Base-by-base conservation (phyloP, 2,888 invertebrate genomes). In the Epistrophe eligans region DNA sequence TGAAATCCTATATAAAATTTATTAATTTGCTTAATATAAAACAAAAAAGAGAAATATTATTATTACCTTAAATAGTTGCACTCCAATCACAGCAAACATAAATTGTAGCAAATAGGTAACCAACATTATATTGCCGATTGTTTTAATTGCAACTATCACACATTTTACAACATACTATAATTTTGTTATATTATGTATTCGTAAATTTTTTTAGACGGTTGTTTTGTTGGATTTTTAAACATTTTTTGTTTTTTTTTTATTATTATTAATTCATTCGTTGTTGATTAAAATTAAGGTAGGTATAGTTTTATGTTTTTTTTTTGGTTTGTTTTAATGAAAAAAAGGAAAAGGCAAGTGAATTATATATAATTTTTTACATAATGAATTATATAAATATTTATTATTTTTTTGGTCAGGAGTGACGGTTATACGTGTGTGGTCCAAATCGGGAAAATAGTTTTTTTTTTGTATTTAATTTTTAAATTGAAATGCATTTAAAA, bases 41-140 rank as follows among this genome's bases (percentile, higher is more conserved):
- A 90, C 13, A 74, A 74, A 70, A 70, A 77, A 64, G n/a, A 55
- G 58, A 28, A 76, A 72, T 64, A 64, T 64, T 64, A 72, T 52
- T 81, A 91, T 92, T 92, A 92, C 93, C 93, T 99, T 99, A 95
- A 99, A 99, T 91, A 99, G 96, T 95, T 99, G 99, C 94, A 99
- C 99, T 95, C 99, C 99, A 94, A 99, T 99, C 94, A 99, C 99
- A 94, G 99, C 99, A 94, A 99, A 99, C 99, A 99, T 99, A 96
- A 99, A 99, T 96, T 99, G 98, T 94, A 99, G 97, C 94, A 99
- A 97, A 95, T 98, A 98, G 93, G 99, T 99, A 94, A 99, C 99
- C 96, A 99, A 96, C 97, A 99, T 98, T 94, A 99, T 99, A 96
- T 99, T 99, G 94, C 99, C 99, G 95, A 99, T 99, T 93, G 98